These are phyloP conservation scores for Diceros bicornis DNA, from an alignment of 2,797 vertebrate species.

Conservation along the genomic window DNA sequence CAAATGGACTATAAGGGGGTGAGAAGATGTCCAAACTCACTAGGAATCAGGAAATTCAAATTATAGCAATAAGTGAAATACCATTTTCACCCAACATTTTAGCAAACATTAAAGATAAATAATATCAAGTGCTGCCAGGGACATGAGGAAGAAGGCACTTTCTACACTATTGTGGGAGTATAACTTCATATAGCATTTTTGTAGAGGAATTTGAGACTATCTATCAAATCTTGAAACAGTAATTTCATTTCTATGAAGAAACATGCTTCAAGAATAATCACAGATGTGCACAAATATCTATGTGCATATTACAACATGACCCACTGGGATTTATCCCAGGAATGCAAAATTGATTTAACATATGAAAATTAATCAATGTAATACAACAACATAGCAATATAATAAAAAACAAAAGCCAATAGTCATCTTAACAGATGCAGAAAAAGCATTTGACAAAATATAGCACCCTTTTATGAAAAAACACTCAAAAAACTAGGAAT, in stretches of 20 bases:
- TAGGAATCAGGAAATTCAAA: slow-evolving; percentile 49
- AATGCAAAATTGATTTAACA: slow-evolving; percentile 38
- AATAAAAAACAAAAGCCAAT: slow-evolving; percentile 33
- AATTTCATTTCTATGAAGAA: slow-evolving; percentile 59
- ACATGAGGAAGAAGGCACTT: slow-evolving; percentile 27
- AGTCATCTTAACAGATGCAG: slow-evolving; percentile 39
- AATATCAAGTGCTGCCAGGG: not conserved
- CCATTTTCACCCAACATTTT: slow-evolving; percentile 38
- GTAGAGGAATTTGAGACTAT: slow-evolving; percentile 47
- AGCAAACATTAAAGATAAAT: slow-evolving; percentile 59
- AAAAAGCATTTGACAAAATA: slow-evolving; percentile 55
- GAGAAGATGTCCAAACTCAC: slow-evolving; percentile 2
- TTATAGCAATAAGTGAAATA: slow-evolving; percentile 29
- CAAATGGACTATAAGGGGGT: not conserved
- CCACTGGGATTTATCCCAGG: slow-evolving; percentile 6
- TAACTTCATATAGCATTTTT: slow-evolving; percentile 48
- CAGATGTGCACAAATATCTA: slow-evolving; percentile 54
- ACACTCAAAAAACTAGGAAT: not conserved
- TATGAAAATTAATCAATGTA: slow-evolving; percentile 54
- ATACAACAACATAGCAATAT: not conserved
- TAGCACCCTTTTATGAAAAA: slow-evolving; percentile 12
- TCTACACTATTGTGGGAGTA: not conserved
- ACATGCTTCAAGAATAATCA: slow-evolving; percentile 64
- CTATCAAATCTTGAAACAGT: slow-evolving; percentile 64
- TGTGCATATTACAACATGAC: not conserved